A percentile compares a stretch with the other conserved stretches of the same genome.
Evolutionary conservation across 2,113 vertebrate genomes (phyloP).

Genomic region (Neopipo cinnamomea): DNA sequence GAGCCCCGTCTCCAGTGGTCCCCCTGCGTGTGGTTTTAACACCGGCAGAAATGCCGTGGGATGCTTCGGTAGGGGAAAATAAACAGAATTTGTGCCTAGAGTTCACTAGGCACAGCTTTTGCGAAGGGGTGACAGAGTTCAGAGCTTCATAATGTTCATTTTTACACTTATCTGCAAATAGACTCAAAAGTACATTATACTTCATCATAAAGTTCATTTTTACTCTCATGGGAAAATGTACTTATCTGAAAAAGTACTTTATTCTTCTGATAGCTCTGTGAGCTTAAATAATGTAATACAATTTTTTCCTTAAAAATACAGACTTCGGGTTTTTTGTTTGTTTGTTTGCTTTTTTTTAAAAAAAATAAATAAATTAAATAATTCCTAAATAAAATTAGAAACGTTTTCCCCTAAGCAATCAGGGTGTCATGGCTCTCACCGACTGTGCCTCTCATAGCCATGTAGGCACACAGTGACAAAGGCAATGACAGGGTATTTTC

Average conservation of each 20-base stretch:
- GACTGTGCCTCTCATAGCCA: neutral
- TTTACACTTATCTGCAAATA: neutral
- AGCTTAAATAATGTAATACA: neutral
- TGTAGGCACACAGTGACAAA: neutral
- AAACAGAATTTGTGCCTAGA: accelerated
- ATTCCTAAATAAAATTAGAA: neutral
- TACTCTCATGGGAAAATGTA: neutral
- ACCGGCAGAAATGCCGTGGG: accelerated
- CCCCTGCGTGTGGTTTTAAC: accelerated
- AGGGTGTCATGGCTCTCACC: neutral
- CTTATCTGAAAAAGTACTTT: neutral
- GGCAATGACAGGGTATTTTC: neutral
- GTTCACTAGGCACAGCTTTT: accelerated
- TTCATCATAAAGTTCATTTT: neutral
- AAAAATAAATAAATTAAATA: neutral
- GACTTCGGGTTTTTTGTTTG: neutral
- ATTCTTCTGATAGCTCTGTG: neutral
- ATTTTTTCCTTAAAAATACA: accelerated
- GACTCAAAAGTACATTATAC: neutral
- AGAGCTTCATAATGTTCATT: neutral
- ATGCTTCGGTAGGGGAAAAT: accelerated
- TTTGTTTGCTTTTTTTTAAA: neutral
- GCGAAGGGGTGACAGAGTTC: neutral
- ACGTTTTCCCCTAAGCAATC: accelerated
- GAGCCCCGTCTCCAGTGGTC: accelerated